Percentiles rank a stretch among this genome's conserved stretches.
These are phyloP conservation scores for Trochalopteron elliotii DNA, from an alignment of 2,113 vertebrate genomes.

Conservation along the genomic window DNA sequence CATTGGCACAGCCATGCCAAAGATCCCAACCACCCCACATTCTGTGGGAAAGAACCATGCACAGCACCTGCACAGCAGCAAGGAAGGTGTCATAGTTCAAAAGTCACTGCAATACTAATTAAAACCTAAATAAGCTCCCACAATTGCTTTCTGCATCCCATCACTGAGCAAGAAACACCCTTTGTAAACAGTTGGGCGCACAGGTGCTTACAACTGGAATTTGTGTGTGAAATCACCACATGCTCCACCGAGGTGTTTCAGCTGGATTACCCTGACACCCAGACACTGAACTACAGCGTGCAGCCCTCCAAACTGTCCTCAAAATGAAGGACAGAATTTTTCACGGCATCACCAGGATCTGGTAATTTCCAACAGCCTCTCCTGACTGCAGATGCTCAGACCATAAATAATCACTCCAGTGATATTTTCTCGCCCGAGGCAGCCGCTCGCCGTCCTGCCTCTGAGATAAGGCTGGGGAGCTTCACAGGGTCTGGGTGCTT, in stretches of 20 bases:
- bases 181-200: neutral
- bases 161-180: neutral
- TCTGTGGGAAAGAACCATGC: neutral
- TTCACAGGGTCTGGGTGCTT: conserved; percentile 7
- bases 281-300: neutral
- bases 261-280: neutral
- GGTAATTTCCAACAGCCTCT: neutral
- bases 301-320: neutral
- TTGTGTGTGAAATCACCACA: rapidly evolving
- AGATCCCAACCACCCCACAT: neutral
- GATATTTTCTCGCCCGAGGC: conserved; percentile 7
- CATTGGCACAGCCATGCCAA: neutral
- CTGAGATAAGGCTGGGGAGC: neutral
- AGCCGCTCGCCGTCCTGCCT: neutral
- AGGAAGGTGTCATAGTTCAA: neutral
- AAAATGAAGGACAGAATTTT: neutral
- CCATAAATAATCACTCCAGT: conserved; percentile 25
- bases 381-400: conserved; percentile 1
- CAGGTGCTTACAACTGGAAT: neutral
- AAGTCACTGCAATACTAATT: neutral
- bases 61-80: neutral
- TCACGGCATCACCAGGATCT: neutral
- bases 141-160: neutral
- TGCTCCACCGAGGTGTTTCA: rapidly evolving
- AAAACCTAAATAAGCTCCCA: neutral